Conservation (phyloP, 23 tunicate genomes). For the Ciona savignyi region DNA sequence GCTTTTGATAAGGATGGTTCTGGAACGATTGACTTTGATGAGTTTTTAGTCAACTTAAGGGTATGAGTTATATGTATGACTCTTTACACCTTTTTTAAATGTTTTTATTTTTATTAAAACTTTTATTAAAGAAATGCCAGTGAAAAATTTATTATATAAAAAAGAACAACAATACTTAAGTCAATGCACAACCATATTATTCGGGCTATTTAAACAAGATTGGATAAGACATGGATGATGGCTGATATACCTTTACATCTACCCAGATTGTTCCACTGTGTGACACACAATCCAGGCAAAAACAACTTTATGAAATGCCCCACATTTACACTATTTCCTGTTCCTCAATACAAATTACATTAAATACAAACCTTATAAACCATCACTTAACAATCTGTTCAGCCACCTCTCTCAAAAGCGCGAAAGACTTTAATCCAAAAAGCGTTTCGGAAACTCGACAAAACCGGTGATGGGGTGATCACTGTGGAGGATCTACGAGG, state of each 20-base stretch:
- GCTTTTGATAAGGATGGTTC: slow-evolving; percentile 98
- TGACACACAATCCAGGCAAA: no score
- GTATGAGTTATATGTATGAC: no score
- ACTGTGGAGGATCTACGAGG: slow-evolving; percentile 99
- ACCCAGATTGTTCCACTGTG: no score
- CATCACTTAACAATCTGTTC: not conserved
- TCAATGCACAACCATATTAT: no score
- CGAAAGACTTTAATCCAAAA: slow-evolving; percentile 85
- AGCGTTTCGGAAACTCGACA: slow-evolving; percentile 96
- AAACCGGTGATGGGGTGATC: slow-evolving; percentile 97
- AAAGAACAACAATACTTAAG: no score
- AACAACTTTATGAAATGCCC: no score
- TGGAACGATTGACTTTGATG: slow-evolving; percentile 98
- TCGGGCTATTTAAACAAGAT: no score
- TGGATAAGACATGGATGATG: no score
- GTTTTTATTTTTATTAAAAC: not conserved
- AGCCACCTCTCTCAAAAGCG: slow-evolving; percentile 89
- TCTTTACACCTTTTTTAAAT: not conserved
- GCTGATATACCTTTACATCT: no score
- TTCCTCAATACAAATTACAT: no score
- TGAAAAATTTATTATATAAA: not conserved
- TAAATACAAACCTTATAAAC: not conserved
- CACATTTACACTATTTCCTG: no score
- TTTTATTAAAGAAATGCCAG: not conserved
- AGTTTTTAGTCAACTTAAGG: slow-evolving; percentile 83